These are phyloP conservation scores for Poecilia velifera DNA, from an alignment of 2,797 vertebrate genomes.

Conservation along the genomic window DNA sequence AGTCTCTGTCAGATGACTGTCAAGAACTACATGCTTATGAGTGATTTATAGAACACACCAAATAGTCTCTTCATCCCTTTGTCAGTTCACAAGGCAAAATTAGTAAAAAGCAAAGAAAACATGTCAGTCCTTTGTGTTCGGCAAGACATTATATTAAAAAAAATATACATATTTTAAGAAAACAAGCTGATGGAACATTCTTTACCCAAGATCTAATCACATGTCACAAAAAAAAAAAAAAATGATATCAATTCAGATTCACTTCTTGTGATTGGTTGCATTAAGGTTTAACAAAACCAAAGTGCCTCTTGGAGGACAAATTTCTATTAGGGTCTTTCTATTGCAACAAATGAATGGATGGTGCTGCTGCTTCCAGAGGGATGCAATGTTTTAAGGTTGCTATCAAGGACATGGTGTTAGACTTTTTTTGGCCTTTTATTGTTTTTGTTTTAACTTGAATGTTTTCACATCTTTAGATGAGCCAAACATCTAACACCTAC, in stretches of 20 bases:
- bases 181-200: not conserved
- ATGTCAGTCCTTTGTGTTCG: not conserved
- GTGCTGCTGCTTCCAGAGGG: not conserved
- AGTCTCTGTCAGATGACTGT: constrained; percentile 56
- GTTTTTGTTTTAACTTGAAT: not conserved
- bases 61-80: constrained; percentile 28
- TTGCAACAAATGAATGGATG: not conserved
- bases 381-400: not conserved
- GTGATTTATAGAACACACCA: constrained; percentile 34
- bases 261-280: not conserved
- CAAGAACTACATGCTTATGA: constrained; percentile 41
- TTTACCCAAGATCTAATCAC: not conserved
- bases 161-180: not conserved
- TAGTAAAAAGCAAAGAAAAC: not conserved
- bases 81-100: not conserved
- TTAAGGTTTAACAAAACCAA: not conserved
- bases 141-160: not conserved
- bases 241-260: not conserved
- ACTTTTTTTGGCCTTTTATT: not conserved
- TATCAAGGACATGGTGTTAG: not conserved
- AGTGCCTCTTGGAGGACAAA: not conserved
- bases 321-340: not conserved
- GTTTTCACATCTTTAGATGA: not conserved
- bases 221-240: not conserved
- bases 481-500: not conserved